phyloP scores from a whole-genome alignment of 2,113 vertebrate genomes.

The Stigmatopora argus region DNA sequence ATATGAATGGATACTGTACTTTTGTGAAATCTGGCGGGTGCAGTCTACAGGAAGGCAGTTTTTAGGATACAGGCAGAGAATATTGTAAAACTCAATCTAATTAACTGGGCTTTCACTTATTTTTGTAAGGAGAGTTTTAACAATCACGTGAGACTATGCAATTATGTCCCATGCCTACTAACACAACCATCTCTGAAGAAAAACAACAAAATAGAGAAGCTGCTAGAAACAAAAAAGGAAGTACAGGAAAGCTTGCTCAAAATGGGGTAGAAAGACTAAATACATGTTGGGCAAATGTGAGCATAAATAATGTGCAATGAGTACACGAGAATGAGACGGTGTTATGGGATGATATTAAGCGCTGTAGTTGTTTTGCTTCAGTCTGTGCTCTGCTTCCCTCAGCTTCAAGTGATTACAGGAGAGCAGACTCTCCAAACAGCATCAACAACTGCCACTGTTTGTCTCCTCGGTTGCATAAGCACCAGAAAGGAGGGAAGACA shows the following conservation, averaged over 20 bases:
- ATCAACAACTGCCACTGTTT: constrained; percentile 49
- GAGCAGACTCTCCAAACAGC: constrained; percentile 32
- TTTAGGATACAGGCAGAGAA: neutral
- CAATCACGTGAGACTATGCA: neutral
- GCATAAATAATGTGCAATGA: neutral
- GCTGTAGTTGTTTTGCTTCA: constrained; percentile 43
- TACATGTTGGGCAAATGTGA: neutral
- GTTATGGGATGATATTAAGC: constrained; percentile 34
- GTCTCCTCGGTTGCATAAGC: constrained; percentile 39
- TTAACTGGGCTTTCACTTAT: neutral
- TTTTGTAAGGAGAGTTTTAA: neutral
- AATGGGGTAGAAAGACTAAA: neutral
- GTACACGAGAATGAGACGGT: constrained; percentile 21
- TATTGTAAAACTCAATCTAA: neutral
- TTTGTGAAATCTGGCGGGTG: too few species aligned
- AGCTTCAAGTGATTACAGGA: constrained; percentile 24
- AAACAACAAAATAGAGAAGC: constrained; percentile 8
- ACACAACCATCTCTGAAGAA: neutral
- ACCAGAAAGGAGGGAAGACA: constrained; percentile 25
- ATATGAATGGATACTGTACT: too few species aligned
- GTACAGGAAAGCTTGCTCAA: neutral
- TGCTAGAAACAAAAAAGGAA: constrained; percentile 6
- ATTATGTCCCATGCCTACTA: neutral
- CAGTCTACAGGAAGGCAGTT: neutral
- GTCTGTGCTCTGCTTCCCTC: constrained; percentile 25